phyloP scores from a whole-genome alignment of 2,888 invertebrate species.

The Drosophila mimetica region DNA sequence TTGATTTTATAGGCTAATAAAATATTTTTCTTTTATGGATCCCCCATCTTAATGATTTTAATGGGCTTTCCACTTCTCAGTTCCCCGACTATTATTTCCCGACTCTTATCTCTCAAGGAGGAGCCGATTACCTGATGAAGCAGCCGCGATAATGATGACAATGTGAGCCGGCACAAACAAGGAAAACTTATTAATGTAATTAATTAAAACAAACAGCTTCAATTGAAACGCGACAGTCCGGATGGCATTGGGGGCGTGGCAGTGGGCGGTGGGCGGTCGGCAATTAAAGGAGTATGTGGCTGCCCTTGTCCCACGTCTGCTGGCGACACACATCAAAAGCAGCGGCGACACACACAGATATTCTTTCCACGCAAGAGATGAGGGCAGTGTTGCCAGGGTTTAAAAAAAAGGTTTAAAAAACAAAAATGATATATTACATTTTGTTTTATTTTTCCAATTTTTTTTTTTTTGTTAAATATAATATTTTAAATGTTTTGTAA shows the following conservation, averaged over 20 bases:
- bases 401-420: background rate
- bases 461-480: too few species aligned
- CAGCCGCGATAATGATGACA: slow-evolving; percentile 45
- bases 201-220: slow-evolving; percentile 73
- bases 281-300: slow-evolving; percentile 73
- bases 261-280: slow-evolving; percentile 33
- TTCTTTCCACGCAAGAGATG: slow-evolving; percentile 18
- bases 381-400: slow-evolving; percentile 16
- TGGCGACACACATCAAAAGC: slow-evolving; percentile 64
- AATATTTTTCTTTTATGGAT: background rate
- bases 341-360: slow-evolving; percentile 51
- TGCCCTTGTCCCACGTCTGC: slow-evolving; percentile 53
- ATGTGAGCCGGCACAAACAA: slow-evolving; percentile 50
- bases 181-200: slow-evolving; percentile 72
- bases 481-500: too few species aligned
- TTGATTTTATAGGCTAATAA: too few species aligned
- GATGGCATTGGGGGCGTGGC: slow-evolving; percentile 7
- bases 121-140: slow-evolving; percentile 34
- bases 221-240: slow-evolving; percentile 57
- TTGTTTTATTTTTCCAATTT: too few species aligned
- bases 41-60: slow-evolving; percentile 5
- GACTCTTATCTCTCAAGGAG: slow-evolving; percentile 17
- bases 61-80: slow-evolving; percentile 55
- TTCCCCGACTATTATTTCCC: background rate
- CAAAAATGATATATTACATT: too few species aligned